Conservation (phyloP, 2,888 invertebrate genomes). For the Tiliacea aurago region DNA sequence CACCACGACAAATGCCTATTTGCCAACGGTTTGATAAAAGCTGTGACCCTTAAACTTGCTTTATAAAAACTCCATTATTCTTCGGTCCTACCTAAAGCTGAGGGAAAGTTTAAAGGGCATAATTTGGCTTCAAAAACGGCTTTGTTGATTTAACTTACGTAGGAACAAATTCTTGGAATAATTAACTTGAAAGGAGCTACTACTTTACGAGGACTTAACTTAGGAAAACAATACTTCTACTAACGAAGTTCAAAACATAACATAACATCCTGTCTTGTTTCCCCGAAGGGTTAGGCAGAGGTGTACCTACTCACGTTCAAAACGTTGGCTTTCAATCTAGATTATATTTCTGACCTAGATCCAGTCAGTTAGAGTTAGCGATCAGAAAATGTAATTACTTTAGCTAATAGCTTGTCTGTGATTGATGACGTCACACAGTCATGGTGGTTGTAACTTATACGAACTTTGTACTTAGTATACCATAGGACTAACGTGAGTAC, state of each 20-base stretch:
- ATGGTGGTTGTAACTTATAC: background rate
- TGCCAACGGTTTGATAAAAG: background rate
- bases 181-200: background rate
- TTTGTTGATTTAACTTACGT: background rate
- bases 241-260: conserved; percentile 4
- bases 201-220: background rate
- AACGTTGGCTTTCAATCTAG: conserved; percentile 18
- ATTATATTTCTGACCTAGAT: conserved; percentile 37
- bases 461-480: background rate
- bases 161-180: background rate
- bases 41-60: background rate
- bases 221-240: background rate
- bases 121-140: background rate
- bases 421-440: conserved; percentile 25
- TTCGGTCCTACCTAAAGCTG: background rate
- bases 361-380: conserved; percentile 2
- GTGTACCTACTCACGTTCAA: background rate
- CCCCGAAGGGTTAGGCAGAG: background rate
- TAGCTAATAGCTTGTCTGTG: conserved; percentile 16
- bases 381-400: conserved; percentile 33
- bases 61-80: background rate
- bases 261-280: background rate
- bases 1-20: background rate
- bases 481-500: background rate
- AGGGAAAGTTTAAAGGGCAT: background rate